Conservation (phyloP, 2,888 invertebrate species). For the Imbricaverruca yamaguchii region DNA sequence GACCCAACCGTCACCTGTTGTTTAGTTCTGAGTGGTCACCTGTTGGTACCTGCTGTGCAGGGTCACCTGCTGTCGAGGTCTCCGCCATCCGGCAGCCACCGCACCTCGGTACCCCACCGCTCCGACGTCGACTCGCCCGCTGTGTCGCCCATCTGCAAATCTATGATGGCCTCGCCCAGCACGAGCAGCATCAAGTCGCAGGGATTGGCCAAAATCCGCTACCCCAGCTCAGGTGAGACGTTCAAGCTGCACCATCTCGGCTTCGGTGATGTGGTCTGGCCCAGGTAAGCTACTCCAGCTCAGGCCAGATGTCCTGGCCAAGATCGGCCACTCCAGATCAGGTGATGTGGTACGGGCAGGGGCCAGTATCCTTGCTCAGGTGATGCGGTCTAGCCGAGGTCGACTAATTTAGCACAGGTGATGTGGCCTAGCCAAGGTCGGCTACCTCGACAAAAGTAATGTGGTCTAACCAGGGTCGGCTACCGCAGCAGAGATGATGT, state of each 20-base stretch:
- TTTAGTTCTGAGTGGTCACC: too few species aligned
- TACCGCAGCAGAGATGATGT: too few species aligned
- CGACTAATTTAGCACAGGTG: too few species aligned
- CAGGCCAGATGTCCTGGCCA: background rate
- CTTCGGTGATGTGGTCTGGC: background rate
- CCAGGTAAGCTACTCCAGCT: background rate
- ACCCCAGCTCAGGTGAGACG: background rate
- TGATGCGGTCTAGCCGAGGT: too few species aligned
- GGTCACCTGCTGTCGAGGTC: background rate
- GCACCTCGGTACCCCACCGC: background rate
- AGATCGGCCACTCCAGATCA: background rate
- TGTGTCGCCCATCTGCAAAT: background rate
- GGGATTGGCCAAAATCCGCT: conserved; percentile 8
- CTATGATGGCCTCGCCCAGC: conserved; percentile 1
- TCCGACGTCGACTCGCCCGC: background rate
- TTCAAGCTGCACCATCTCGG: background rate
- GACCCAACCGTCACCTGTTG: too few species aligned
- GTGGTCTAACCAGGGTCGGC: too few species aligned
- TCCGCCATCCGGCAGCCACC: background rate
- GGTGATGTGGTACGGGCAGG: background rate
- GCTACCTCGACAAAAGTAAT: too few species aligned
- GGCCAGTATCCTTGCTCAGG: background rate
- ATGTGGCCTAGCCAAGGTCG: too few species aligned
- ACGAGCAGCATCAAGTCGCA: conserved; percentile 14
- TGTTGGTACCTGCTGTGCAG: background rate